Percentiles rank a stretch among this genome's conserved stretches.
phyloP scores from a whole-genome alignment of 2,113 vertebrate genomes.

The Tachuris rubrigastra region DNA sequence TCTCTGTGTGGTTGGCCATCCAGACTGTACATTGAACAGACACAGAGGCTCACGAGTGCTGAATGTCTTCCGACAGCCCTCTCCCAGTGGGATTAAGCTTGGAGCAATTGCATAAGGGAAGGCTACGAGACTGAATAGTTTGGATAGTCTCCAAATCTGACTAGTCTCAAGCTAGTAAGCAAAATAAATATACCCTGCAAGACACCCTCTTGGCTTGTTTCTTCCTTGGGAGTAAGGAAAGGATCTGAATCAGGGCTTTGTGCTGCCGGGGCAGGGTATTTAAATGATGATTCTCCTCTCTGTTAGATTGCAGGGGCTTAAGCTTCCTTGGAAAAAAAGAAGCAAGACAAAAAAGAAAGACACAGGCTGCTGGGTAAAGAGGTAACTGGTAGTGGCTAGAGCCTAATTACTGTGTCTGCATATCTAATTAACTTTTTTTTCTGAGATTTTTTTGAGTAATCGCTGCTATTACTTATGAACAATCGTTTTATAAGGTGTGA shows the following conservation, averaged over 20 bases:
- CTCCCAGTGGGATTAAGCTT: background rate
- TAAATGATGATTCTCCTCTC: background rate
- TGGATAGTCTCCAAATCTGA: slow-evolving; percentile 17
- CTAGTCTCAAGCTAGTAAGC: slow-evolving; percentile 6
- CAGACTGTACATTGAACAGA: background rate
- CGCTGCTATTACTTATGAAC: slow-evolving; percentile 10
- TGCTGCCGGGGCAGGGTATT: background rate
- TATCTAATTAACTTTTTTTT: background rate
- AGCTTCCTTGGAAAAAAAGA: background rate
- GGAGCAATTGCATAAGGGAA: slow-evolving; percentile 6
- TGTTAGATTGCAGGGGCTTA: background rate
- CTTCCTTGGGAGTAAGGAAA: background rate
- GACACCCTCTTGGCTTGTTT: background rate
- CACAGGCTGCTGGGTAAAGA: background rate
- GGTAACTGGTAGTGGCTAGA: slow-evolving; percentile 8
- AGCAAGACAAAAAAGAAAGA: background rate
- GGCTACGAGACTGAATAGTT: background rate
- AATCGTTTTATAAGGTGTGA: slow-evolving; percentile 37
- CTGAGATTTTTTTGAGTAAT: background rate
- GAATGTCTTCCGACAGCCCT: background rate
- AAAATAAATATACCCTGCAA: background rate
- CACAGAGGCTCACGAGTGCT: background rate
- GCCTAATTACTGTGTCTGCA: slow-evolving; percentile 17
- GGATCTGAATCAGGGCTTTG: background rate
- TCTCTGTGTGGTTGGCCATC: background rate